Base-by-base conservation (phyloP, 1,140 invertebrate species). In the Calycopis cecrops region DNA sequence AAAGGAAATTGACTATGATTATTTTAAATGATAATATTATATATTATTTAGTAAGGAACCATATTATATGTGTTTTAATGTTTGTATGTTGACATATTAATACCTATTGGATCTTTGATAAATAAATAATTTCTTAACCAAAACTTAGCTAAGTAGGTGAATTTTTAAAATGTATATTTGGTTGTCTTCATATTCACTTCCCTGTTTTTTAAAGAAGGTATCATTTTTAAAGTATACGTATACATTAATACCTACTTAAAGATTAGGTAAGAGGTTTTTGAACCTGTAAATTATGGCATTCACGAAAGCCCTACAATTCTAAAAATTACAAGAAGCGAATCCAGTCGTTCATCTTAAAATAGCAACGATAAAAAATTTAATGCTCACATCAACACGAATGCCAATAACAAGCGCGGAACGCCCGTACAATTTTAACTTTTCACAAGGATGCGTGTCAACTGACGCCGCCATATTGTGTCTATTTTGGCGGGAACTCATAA, bases 1-100 rank as follows among this genome's bases (percentile, higher is more conserved):
- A 76, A 77, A 72, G 82, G 80, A 82, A 81, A 83, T 85, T 76
- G 71, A 72, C 61, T 77, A 84, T 84, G 80, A 73, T 84, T 65
- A 67, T 51, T 71, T 67, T 65, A 60, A 60, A 44, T 14, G 48
- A 35, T 16, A 16, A 40, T 40, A 6, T 28, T n/a, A n/a, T n/a
- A n/a, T 40, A 40, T 14, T 42, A 17, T 44, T 44, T 44, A 4
- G 17, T 28, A 28, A n/a, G n/a, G n/a, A n/a, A n/a, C n/a, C n/a
- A n/a, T n/a, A n/a, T n/a, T n/a, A n/a, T n/a, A n/a, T n/a, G n/a
- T n/a, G n/a, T n/a, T n/a, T n/a, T n/a, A n/a, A n/a, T n/a, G n/a
- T n/a, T n/a, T n/a, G n/a, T n/a, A n/a, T n/a, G n/a, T n/a, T n/a
- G n/a, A n/a, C n/a, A n/a, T n/a, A n/a, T n/a, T n/a, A n/a, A n/a